Base-by-base conservation (phyloP, 2,888 invertebrate genomes). In the Epinotia brunnichana region DNA sequence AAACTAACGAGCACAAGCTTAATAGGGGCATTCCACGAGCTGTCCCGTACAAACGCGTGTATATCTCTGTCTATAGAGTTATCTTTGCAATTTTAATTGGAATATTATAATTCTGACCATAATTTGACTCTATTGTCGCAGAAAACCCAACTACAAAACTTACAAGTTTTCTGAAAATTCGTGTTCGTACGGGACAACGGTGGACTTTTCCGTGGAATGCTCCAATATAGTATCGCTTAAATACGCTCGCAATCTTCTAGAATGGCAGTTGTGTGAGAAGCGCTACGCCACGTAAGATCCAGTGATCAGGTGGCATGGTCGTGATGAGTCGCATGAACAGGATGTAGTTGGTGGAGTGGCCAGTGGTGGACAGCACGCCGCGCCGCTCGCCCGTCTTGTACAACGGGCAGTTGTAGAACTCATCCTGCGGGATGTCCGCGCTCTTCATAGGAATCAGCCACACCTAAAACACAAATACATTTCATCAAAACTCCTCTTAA, bases 271-370 rank as follows among this genome's bases (percentile, higher is more conserved):
- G 98, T 79, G 98, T 97, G 53, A 98, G 93, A 77, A 98, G 91
- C 1, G 98, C 98, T 19, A 97, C 97, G 11, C 98, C 98, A 60
- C 98, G 93, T 92, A 97, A 95, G 77, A 98, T 96, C 98, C 98
- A 98, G 86, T 98, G 98, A 70, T 96, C 95, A 13, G 95, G 93
- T 2, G 72, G 67, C 67, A 54, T 35, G 5, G 1, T n/a, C 0
- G 97, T 96, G 74, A 94, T 94, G 75, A 98, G 90, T 74, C 95
- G 90, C 95, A 98, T 96, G 79, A 95, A 96, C 71, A 98, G 96
- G 61, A 98, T 97, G 85, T 98, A 98, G 94, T 98, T 98, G 72
- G 98, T 98, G 77, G 98, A 98, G 88, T 98, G 98, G 0, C 98
- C 98, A 0, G 98, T 98, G 4, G 98, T 98, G 69, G 98, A 98